Evolutionary conservation across 2,797 vertebrate genomes (phyloP).

Genomic region (Coccyzus lansbergi): DNA sequence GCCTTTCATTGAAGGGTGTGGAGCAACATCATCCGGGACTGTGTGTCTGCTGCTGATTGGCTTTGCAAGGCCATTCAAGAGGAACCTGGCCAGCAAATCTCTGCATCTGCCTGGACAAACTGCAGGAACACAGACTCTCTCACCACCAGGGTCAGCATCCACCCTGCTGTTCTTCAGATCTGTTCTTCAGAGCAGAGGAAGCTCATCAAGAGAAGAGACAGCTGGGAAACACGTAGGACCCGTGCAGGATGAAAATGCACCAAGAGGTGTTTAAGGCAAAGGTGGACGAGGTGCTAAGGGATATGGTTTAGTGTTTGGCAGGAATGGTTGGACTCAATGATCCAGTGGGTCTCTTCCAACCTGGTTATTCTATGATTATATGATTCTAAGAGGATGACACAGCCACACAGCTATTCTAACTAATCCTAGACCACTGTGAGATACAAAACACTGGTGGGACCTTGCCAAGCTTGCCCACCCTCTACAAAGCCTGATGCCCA

Average conservation of each 20-base stretch:
- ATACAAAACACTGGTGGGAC: too few species aligned
- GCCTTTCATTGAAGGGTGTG: background rate
- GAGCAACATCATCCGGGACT: background rate
- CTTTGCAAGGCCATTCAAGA: background rate
- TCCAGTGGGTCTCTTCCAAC: too few species aligned
- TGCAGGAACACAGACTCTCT: background rate
- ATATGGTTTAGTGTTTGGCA: too few species aligned
- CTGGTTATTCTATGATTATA: too few species aligned
- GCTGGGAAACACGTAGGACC: fast-evolving
- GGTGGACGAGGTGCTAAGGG: too few species aligned
- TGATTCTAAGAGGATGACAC: too few species aligned
- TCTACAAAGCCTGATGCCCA: fast-evolving
- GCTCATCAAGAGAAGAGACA: background rate
- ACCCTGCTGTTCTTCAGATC: too few species aligned
- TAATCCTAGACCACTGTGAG: background rate
- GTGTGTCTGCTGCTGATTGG: background rate
- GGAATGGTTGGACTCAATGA: too few species aligned
- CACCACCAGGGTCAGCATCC: background rate
- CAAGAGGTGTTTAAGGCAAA: too few species aligned
- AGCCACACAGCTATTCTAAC: background rate
- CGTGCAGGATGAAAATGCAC: background rate
- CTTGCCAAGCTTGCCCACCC: background rate
- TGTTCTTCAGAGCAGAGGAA: background rate
- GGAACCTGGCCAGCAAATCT: background rate
- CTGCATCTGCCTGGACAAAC: background rate